Percentiles rank a stretch among this genome's conserved stretches.
Evolutionary conservation across 2,888 invertebrate species (phyloP).

Genomic region (Maniola hyperantus): DNA sequence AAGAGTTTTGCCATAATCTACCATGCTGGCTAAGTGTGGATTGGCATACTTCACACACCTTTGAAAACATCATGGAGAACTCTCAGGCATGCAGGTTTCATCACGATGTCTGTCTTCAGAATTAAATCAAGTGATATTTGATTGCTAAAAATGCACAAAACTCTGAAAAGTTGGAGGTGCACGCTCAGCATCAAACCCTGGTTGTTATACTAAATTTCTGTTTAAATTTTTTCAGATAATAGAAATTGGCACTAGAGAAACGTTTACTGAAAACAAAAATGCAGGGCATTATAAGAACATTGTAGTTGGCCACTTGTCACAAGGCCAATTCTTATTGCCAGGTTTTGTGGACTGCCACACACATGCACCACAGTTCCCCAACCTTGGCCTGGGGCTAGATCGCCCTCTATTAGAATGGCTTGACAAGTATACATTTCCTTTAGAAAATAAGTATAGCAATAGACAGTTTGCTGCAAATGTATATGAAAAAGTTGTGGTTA

Average conservation of each 20-base stretch:
- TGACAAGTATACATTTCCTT: conserved; percentile 91
- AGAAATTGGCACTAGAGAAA: conserved; percentile 50
- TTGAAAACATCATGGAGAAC: too few relatives aligned
- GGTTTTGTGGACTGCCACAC: conserved; percentile 95
- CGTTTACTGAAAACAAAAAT: conserved; percentile 42
- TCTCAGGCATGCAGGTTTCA: too few relatives aligned
- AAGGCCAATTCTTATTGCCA: conserved; percentile 89
- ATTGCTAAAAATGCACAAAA: too few relatives aligned
- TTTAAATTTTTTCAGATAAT: conserved; percentile 54
- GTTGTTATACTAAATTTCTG: too few relatives aligned
- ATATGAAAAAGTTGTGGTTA: conserved; percentile 91
- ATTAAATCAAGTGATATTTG: too few relatives aligned
- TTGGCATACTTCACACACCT: too few relatives aligned
- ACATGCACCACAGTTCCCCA: conserved; percentile 95
- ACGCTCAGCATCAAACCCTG: too few relatives aligned
- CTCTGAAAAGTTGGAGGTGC: too few relatives aligned
- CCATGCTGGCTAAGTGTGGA: too few relatives aligned
- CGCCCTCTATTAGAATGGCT: conserved; percentile 92
- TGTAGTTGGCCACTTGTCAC: conserved; percentile 18
- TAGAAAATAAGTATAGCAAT: conserved; percentile 89
- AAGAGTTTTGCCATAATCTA: too few relatives aligned
- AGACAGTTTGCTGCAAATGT: conserved; percentile 85
- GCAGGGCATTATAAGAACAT: conserved; percentile 13
- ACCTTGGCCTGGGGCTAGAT: conserved; percentile 92
- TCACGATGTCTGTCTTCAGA: too few relatives aligned